A percentile compares a stretch with the other conserved stretches of the same genome.
Conservation (phyloP, 2,113 vertebrate species). For the Lophochroa leadbeateri region DNA sequence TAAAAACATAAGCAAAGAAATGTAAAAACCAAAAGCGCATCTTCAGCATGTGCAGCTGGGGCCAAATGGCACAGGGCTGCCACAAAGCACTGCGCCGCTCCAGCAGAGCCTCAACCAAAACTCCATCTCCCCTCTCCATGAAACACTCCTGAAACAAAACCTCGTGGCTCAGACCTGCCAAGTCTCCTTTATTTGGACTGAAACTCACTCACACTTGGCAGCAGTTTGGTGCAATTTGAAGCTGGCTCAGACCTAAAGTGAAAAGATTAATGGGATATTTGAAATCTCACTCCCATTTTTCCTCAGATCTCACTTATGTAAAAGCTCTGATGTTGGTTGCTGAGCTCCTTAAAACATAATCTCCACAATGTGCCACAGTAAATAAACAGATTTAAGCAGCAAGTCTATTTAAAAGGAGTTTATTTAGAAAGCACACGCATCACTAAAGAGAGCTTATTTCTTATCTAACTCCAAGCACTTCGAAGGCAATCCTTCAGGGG, state of each 20-base stretch:
- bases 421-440: conserved; percentile 34
- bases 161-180: neutral
- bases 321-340: conserved; percentile 52
- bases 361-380: conserved; percentile 60
- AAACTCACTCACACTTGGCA: conserved; percentile 51
- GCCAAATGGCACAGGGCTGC: neutral
- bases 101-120: neutral
- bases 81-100: rapidly evolving
- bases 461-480: conserved; percentile 64
- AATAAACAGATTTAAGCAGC: conserved; percentile 65
- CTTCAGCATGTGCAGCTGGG: rapidly evolving
- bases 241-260: conserved; percentile 59
- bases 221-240: conserved; percentile 30
- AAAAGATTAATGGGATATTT: conserved; percentile 67
- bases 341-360: conserved; percentile 57
- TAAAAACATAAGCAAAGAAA: neutral
- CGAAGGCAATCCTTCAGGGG: conserved; percentile 51
- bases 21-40: neutral
- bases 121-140: neutral
- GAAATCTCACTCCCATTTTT: conserved; percentile 54
- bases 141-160: conserved; percentile 21
- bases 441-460: conserved; percentile 62
- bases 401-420: conserved; percentile 52
- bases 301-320: conserved; percentile 59
- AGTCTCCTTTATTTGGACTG: conserved; percentile 37